Conservation (phyloP, 1,140 invertebrate genomes). For the Cherax quadricarinatus region DNA sequence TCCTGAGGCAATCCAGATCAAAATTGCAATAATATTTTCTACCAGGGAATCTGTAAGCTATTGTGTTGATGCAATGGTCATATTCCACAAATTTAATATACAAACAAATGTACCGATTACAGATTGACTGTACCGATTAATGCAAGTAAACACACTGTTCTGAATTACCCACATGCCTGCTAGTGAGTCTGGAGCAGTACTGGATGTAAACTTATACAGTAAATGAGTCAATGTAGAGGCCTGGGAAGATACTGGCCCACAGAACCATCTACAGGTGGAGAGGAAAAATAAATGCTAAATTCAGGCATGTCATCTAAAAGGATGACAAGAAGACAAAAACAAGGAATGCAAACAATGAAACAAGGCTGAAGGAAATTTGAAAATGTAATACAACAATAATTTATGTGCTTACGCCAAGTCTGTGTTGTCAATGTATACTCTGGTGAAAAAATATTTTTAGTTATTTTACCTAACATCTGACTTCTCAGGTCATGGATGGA, state of each 20-base stretch:
- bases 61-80: not conserved
- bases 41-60: conserved; percentile 5
- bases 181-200: not conserved
- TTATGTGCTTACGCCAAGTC: not conserved
- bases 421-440: not conserved
- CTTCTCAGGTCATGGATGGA: not conserved
- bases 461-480: not conserved
- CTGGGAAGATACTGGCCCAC: too few relatives aligned
- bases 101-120: not conserved
- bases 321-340: not conserved
- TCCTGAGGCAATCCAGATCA: conserved; percentile 13
- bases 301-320: not conserved
- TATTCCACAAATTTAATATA: conserved; percentile 2
- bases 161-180: conserved; percentile 2
- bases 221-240: not conserved
- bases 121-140: not conserved
- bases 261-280: not conserved
- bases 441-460: not conserved
- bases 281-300: not conserved
- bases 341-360: not conserved
- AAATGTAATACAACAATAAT: not conserved
- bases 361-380: not conserved
- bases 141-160: not conserved
- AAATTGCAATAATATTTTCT: not conserved
- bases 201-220: not conserved